Evolutionary conservation across 2,113 vertebrate genomes (phyloP).

Genomic region (crab-eating macaque (Macaca fascicularis)): DNA sequence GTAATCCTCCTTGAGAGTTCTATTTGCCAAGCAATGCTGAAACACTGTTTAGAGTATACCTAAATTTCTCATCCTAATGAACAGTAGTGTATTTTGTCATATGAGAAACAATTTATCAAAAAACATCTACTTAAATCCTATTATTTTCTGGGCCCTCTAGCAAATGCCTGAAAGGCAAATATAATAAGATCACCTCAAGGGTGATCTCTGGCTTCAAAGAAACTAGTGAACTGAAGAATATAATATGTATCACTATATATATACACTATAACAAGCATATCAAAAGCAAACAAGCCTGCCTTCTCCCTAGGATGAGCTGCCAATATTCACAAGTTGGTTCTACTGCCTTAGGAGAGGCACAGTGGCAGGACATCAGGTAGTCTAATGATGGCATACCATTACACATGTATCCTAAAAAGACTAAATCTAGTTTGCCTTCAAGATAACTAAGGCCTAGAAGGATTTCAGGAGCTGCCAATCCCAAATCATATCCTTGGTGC

Average conservation of each 20-base stretch:
- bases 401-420: background rate
- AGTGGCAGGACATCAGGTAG: background rate
- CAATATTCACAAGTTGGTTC: background rate
- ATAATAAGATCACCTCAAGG: background rate
- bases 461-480: background rate
- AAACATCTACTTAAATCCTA: background rate
- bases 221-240: background rate
- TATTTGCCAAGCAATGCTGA: background rate
- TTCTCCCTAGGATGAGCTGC: background rate
- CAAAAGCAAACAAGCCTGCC: background rate
- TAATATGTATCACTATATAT: background rate
- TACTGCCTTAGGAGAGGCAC: background rate
- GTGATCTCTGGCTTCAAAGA: background rate
- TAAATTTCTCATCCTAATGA: background rate
- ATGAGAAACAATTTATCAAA: background rate
- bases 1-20: background rate
- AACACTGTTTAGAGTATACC: background rate
- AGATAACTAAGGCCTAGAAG: background rate
- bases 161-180: conserved; percentile 8
- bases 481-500: background rate
- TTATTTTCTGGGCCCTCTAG: background rate
- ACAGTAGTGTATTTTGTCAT: background rate
- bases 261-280: background rate
- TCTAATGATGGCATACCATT: background rate
- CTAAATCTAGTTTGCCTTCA: background rate